Conservation (phyloP, 2,113 vertebrate genomes). For the Leptodactylus fuscus region DNA sequence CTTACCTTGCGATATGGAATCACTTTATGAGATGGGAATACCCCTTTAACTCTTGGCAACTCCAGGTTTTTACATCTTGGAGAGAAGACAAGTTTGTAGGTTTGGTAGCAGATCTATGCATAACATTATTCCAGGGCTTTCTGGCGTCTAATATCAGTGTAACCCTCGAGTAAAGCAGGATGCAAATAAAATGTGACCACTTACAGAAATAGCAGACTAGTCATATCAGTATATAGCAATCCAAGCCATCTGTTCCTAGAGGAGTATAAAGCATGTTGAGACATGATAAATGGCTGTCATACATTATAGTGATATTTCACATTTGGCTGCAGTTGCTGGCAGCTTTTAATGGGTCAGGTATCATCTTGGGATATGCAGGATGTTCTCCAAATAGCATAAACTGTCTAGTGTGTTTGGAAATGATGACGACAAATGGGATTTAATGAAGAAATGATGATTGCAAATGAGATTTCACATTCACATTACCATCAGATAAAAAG, state of each 20-base stretch:
- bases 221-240: background rate
- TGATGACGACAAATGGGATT: conserved; percentile 23
- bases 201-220: background rate
- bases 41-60: too few species aligned
- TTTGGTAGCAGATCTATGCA: background rate
- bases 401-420: conserved; percentile 13
- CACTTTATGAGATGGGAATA: too few species aligned
- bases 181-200: background rate
- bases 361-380: conserved; percentile 45
- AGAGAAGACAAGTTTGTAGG: too few species aligned
- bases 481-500: conserved; percentile 25
- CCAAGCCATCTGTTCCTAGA: background rate
- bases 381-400: conserved; percentile 25
- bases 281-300: conserved; percentile 23
- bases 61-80: too few species aligned
- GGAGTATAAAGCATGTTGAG: conserved; percentile 9
- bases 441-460: conserved; percentile 16
- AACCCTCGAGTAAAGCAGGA: background rate
- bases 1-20: too few species aligned
- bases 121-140: background rate
- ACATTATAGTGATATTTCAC: conserved; percentile 7
- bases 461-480: conserved; percentile 14
- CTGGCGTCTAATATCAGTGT: background rate
- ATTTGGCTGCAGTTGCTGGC: conserved; percentile 2
- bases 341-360: conserved; percentile 38